These are phyloP conservation scores for Synanthedon myopaeformis DNA, from an alignment of 2,888 invertebrate genomes.

Conservation along the genomic window DNA sequence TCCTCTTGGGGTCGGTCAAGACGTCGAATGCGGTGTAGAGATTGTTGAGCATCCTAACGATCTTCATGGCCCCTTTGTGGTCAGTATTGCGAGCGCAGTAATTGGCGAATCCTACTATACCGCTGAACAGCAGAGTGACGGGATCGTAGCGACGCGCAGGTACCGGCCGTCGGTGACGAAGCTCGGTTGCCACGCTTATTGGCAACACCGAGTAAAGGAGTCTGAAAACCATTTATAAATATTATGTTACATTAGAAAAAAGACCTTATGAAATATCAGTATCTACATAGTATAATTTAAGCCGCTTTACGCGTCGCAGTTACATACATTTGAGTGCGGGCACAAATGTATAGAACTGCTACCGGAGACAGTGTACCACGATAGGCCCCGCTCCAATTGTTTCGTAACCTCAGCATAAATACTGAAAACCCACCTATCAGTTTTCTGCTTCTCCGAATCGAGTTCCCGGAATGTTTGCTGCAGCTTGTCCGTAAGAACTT, in stretches of 20 bases:
- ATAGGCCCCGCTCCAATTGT: too few species aligned
- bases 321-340: too few species aligned
- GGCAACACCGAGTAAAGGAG: constrained; percentile 94
- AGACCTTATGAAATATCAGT: too few species aligned
- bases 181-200: constrained; percentile 93
- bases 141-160: constrained; percentile 88
- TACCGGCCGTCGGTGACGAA: constrained; percentile 91
- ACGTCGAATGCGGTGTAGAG: constrained; percentile 95
- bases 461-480: constrained; percentile 94
- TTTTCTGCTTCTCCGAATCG: constrained; percentile 95
- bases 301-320: too few species aligned
- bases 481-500: constrained; percentile 92
- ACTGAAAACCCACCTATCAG: constrained; percentile 78
- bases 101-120: constrained; percentile 88
- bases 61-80: constrained; percentile 94
- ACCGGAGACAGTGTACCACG: too few species aligned
- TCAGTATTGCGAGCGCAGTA: constrained; percentile 93
- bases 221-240: constrained; percentile 56
- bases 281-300: too few species aligned
- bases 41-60: constrained; percentile 92
- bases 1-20: constrained; percentile 90
- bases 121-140: constrained; percentile 94
- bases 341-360: too few species aligned
- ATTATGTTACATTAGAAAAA: neutral
- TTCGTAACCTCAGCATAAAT: too few species aligned